Base-by-base conservation (phyloP, 1,140 invertebrate genomes). In the Zaprionus camerounensis region DNA sequence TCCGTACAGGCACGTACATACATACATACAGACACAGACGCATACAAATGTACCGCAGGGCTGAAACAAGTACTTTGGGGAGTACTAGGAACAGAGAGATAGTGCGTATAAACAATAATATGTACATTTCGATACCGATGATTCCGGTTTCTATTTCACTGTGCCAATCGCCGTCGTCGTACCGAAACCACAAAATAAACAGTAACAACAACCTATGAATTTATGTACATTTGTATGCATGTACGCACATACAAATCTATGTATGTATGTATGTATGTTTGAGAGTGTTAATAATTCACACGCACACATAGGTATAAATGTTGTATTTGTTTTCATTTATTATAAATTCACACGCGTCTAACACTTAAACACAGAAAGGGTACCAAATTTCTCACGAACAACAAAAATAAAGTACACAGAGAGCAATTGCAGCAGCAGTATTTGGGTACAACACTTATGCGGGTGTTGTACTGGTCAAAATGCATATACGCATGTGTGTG, bases 61-160 rank as follows among this genome's bases (percentile, higher is more conserved):
- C 36, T 65, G 57, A 66, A 66, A 44, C 56, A 62, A 55, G 51
- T 58, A 58, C 34, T 63, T 64, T 55, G 31, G 36, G 31, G 9
- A 34, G 26, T 53, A 26, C 31, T 59, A 55, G 26, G 17, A 38
- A 36, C 20, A 17, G 41, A n/a, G n/a, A 44, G 34, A 46, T 34
- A 53, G 69, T 75, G 67, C 53, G 67, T 70, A 76, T 70, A 31
- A 65, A 76, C 46, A 59, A 76, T 71, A 61, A 66, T 38, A 34
- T 34, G 31, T 34, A 72, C 56, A 61, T 76, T 71, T 61, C 71
- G 62, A 61, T 71, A 41, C 44, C 63, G 55, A 74, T 74, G 55
- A 74, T 74, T 76, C 73, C 69, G 73, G 69, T 76, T 76, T 76
- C 69, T 76, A 72, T 76, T 76, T 76, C 56, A 76, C 68, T 76